These are phyloP conservation scores for Dorcus hopei DNA, from an alignment of 2,888 invertebrate genomes.

Conservation along the genomic window DNA sequence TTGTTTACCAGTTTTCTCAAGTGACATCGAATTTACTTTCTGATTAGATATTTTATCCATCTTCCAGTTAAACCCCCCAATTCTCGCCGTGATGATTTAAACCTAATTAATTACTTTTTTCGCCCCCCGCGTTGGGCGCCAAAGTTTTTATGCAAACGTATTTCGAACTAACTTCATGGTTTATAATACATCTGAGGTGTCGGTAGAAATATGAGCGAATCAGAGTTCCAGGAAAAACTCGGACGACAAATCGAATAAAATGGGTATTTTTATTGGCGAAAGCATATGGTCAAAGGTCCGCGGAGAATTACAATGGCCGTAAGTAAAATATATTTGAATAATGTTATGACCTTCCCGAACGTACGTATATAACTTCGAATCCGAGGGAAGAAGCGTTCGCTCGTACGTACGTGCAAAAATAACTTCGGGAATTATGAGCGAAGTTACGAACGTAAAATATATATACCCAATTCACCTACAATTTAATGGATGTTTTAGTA, in stretches of 20 bases:
- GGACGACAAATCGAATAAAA: not conserved
- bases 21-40: too few relatives aligned
- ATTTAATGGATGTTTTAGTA: slow-evolving; percentile 1
- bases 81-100: too few relatives aligned
- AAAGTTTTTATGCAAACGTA: too few relatives aligned
- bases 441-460: slow-evolving; percentile 14
- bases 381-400: slow-evolving; percentile 3
- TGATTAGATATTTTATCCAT: too few relatives aligned
- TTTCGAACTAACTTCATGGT: too few relatives aligned
- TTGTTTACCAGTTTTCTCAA: too few relatives aligned
- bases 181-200: too few relatives aligned
- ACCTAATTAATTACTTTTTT: too few relatives aligned
- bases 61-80: too few relatives aligned
- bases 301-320: slow-evolving; percentile 3
- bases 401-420: slow-evolving; percentile 4
- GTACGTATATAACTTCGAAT: slow-evolving; percentile 2
- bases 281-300: not conserved
- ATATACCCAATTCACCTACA: slow-evolving; percentile 13
- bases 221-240: not conserved
- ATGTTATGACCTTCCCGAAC: slow-evolving; percentile 11
- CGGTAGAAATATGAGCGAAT: too few relatives aligned
- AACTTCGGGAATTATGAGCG: slow-evolving; percentile 11
- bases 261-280: not conserved
- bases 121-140: too few relatives aligned
- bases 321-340: slow-evolving; percentile 10